phyloP scores from a whole-genome alignment of 2,113 vertebrate genomes.

The Sakesphorus luctuosus region DNA sequence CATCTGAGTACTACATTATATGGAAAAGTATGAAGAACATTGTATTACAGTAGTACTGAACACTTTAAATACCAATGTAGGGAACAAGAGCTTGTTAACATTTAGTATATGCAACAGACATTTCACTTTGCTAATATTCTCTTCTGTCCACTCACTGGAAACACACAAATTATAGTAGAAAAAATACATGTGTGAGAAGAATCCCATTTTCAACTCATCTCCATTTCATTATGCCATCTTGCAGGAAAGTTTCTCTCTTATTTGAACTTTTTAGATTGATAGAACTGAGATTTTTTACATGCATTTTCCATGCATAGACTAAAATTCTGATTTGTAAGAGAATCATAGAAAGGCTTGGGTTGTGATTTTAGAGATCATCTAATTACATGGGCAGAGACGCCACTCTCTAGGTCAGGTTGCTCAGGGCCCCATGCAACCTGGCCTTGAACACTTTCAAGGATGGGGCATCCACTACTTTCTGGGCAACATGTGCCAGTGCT shows the following conservation, averaged over 20 bases:
- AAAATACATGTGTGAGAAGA: background rate
- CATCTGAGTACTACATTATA: background rate
- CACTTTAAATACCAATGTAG: background rate
- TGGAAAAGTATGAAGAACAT: background rate
- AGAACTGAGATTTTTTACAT: background rate
- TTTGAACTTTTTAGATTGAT: background rate
- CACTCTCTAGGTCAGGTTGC: fast-evolving
- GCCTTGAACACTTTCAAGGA: background rate
- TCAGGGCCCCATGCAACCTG: background rate
- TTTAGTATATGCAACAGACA: background rate
- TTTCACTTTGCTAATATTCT: background rate
- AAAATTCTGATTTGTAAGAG: background rate
- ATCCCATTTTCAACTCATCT: background rate
- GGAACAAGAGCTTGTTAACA: background rate
- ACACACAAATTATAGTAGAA: background rate
- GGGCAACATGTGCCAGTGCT: fast-evolving
- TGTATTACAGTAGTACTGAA: background rate
- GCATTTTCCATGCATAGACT: background rate
- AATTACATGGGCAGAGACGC: background rate
- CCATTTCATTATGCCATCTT: background rate
- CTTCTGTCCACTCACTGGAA: background rate
- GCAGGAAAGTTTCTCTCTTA: background rate
- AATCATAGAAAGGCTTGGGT: background rate
- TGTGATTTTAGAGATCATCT: background rate
- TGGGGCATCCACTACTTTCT: background rate